phyloP scores from a whole-genome alignment of 2,113 vertebrate genomes.

The Melanostigma gelatinosum region DNA sequence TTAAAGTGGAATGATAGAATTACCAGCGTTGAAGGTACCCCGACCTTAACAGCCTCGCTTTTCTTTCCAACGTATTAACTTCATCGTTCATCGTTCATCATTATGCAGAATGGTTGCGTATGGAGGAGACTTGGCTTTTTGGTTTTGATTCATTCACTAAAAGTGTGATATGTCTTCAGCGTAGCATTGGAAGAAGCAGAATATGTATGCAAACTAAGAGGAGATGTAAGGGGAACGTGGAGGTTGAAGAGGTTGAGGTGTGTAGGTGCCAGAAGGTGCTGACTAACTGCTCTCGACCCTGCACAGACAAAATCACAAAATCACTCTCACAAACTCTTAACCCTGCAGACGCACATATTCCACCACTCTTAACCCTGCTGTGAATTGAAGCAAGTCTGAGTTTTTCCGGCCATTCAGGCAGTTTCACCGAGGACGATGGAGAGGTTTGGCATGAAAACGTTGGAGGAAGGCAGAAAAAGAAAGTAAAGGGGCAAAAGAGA shows the following conservation, averaged over 20 bases:
- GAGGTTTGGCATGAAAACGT: conserved; percentile 30
- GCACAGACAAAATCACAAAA: conserved; percentile 14
- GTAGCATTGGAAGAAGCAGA: conserved; percentile 8
- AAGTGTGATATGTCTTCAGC: conserved; percentile 19
- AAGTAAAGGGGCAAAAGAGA: neutral
- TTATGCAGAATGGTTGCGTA: conserved; percentile 11
- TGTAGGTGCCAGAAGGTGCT: conserved; percentile 18
- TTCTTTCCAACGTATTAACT: neutral
- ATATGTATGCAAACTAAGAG: conserved; percentile 14
- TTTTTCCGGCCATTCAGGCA: conserved; percentile 18
- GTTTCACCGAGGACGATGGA: neutral
- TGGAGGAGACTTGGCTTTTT: conserved; percentile 31
- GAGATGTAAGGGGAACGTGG: conserved; percentile 27
- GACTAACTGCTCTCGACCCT: conserved; percentile 47
- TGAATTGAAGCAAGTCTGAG: conserved; percentile 16
- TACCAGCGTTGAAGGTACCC: conserved; percentile 2
- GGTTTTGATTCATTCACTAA: conserved; percentile 38
- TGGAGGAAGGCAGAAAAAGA: conserved; percentile 7
- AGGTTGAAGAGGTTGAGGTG: conserved; percentile 43
- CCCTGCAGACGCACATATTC: conserved; percentile 17
- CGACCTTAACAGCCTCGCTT: neutral
- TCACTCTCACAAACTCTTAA: conserved; percentile 15
- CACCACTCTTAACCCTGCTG: conserved; percentile 32
- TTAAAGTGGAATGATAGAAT: neutral
- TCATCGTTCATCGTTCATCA: conserved; percentile 5